These are phyloP conservation scores for Ailurus styani DNA, from an alignment of 2,113 vertebrate genomes.

Conservation along the genomic window DNA sequence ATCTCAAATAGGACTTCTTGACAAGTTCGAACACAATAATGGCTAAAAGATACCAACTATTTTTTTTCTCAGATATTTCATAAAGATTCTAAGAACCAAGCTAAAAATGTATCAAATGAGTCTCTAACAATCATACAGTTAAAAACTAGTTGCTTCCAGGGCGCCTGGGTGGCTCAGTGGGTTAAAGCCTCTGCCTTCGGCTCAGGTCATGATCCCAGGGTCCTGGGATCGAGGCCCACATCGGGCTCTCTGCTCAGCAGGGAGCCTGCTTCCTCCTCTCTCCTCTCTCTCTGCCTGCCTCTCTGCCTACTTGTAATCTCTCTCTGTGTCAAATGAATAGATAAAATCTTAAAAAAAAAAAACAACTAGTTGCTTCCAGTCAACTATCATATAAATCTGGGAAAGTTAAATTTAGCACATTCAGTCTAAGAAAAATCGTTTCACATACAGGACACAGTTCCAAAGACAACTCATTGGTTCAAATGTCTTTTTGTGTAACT, in stretches of 20 bases:
- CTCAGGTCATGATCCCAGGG: too few relatives aligned
- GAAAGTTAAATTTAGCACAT: neutral
- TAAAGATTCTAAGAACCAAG: conserved; percentile 32
- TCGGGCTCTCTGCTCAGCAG: too few relatives aligned
- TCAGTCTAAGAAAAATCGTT: neutral
- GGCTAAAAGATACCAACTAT: neutral
- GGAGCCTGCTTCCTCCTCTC: too few relatives aligned
- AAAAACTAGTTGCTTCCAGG: conserved; percentile 13
- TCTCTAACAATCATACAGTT: neutral
- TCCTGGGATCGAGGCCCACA: too few relatives aligned
- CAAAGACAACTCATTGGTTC: neutral
- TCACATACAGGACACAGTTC: neutral
- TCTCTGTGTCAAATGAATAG: too few relatives aligned
- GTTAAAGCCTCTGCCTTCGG: too few relatives aligned
- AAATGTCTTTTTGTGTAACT: neutral
- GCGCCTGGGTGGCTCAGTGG: too few relatives aligned
- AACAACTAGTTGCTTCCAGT: neutral
- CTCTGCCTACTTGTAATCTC: too few relatives aligned
- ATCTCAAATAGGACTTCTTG: neutral
- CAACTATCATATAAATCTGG: neutral
- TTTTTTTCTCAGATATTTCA: neutral
- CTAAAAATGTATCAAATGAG: neutral
- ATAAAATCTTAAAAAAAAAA: too few relatives aligned
- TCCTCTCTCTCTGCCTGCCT: too few relatives aligned
- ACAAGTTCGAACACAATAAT: neutral